Conservation (phyloP, 2,888 invertebrate genomes). For the Ephialtes manifestator region DNA sequence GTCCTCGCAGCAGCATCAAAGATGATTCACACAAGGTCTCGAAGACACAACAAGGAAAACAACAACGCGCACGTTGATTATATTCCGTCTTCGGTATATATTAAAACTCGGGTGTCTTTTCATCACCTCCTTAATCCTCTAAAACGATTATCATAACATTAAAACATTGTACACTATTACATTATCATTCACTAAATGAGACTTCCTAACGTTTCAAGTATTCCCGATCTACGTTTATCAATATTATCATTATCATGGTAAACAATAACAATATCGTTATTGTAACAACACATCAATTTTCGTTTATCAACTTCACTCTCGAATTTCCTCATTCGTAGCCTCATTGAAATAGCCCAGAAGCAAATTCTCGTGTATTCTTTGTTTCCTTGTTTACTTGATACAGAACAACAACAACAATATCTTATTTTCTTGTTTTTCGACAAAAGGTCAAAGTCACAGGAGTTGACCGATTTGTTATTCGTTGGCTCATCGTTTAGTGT, state of each 20-base stretch:
- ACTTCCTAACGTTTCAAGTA: constrained; percentile 25
- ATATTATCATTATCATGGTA: constrained; percentile 13
- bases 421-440: not conserved
- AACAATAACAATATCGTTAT: constrained; percentile 25
- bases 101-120: constrained; percentile 30
- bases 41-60: not conserved
- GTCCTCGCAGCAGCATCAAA: constrained; percentile 25
- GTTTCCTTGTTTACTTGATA: too few species aligned
- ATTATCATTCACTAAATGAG: constrained; percentile 39
- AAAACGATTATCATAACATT: constrained; percentile 26
- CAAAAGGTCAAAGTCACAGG: not conserved
- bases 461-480: not conserved
- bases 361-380: not conserved
- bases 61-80: constrained; percentile 26
- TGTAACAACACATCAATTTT: not conserved
- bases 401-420: not conserved
- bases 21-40: constrained; percentile 3
- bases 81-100: constrained; percentile 41
- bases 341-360: not conserved
- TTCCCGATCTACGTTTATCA: constrained; percentile 13
- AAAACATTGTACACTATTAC: constrained; percentile 23
- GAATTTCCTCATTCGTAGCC: not conserved
- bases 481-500: not conserved
- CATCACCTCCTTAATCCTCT: constrained; percentile 13
- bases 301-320: constrained; percentile 1